A percentile compares a stretch with the other conserved stretches of the same genome.
These are phyloP conservation scores for Melanchra persicariae DNA, from an alignment of 2,888 invertebrate genomes.

Conservation along the genomic window DNA sequence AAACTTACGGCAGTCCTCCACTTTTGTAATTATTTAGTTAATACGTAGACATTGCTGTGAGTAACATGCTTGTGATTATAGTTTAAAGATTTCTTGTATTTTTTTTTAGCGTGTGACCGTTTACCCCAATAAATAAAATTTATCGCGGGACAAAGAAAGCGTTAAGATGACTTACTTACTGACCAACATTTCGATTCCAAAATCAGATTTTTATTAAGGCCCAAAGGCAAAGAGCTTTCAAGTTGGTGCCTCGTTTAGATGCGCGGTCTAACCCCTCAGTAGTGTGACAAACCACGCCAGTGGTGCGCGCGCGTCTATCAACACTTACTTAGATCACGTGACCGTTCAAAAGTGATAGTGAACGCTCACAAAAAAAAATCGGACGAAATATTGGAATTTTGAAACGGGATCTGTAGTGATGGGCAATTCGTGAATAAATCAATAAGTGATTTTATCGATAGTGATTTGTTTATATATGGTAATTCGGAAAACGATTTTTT, in stretches of 20 bases:
- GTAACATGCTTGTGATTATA: no score
- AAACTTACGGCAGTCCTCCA: no score
- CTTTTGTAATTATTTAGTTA: no score
- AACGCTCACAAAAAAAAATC: conserved; percentile 4
- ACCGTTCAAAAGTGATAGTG: conserved; percentile 66
- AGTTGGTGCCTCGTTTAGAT: conserved; percentile 50
- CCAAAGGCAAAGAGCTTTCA: conserved; percentile 48
- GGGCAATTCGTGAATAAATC: conserved; percentile 1
- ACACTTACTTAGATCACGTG: conserved; percentile 52
- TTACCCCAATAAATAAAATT: no score
- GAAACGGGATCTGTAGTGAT: conserved; percentile 17
- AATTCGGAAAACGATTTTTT: neutral
- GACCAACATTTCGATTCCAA: neutral
- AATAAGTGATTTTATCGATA: conserved; percentile 20
- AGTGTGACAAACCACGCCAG: conserved; percentile 59
- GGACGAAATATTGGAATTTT: neutral
- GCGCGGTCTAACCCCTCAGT: conserved; percentile 59
- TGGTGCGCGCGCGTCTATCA: conserved; percentile 63
- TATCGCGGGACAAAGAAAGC: no score
- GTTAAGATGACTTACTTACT: no score
- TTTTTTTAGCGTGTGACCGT: no score
- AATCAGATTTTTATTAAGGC: neutral
- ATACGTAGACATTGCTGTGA: no score
- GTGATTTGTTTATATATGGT: conserved; percentile 15
- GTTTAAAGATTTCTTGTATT: no score